Evolutionary conservation across 2,113 vertebrate species (phyloP).

Genomic region (Lampris incognitus): DNA sequence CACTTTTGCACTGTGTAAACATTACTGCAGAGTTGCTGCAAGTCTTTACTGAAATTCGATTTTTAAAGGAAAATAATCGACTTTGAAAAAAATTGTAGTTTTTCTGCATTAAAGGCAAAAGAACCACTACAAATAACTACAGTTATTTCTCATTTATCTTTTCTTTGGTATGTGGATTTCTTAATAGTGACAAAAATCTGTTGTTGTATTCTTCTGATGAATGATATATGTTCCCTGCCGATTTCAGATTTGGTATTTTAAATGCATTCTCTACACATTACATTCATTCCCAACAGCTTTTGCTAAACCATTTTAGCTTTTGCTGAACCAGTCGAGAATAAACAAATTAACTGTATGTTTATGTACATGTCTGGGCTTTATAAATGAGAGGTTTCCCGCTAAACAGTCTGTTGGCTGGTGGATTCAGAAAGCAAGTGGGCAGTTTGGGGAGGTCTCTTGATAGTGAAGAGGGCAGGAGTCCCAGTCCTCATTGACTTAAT

Average conservation of each 20-base stretch:
- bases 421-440: slow-evolving; percentile 42
- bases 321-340: background rate
- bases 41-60: no score
- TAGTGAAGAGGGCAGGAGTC: slow-evolving; percentile 66
- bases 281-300: background rate
- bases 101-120: background rate
- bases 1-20: no score
- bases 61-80: no score
- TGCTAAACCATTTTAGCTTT: slow-evolving; percentile 11
- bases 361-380: slow-evolving; percentile 38
- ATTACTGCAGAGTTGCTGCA: no score
- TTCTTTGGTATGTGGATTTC: no score
- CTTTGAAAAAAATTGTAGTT: no score
- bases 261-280: slow-evolving; percentile 34
- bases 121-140: background rate
- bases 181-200: no score
- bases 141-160: no score
- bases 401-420: slow-evolving; percentile 30
- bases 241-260: no score
- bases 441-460: slow-evolving; percentile 49
- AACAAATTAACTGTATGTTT: slow-evolving; percentile 39
- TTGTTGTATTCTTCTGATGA: no score
- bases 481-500: slow-evolving; percentile 76
- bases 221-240: no score
- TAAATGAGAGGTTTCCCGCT: slow-evolving; percentile 39